These are phyloP conservation scores for Alviniconcha marisindica DNA, from an alignment of 1,140 invertebrate species.

Conservation along the genomic window DNA sequence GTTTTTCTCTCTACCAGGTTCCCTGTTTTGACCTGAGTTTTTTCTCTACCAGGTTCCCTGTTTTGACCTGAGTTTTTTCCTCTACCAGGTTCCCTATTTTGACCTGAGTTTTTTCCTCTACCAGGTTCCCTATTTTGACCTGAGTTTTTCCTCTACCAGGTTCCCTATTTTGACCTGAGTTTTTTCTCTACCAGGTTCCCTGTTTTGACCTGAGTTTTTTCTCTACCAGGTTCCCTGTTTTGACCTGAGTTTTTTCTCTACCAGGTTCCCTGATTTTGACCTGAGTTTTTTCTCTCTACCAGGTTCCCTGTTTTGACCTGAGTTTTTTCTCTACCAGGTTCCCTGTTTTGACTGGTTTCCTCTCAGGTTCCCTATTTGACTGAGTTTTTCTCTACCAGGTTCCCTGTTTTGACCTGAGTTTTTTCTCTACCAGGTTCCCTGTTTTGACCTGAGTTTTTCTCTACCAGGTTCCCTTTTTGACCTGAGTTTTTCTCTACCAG, in stretches of 20 bases:
- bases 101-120: not conserved
- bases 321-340: not conserved
- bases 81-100: not conserved
- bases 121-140: constrained; percentile 1
- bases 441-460: too few species aligned
- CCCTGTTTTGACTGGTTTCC: not conserved
- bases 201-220: not conserved
- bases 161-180: not conserved
- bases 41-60: not conserved
- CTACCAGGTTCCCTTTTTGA: not conserved
- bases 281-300: not conserved
- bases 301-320: constrained; percentile 4
- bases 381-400: not conserved
- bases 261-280: not conserved
- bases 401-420: not conserved
- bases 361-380: not conserved
- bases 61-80: too few species aligned
- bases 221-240: not conserved
- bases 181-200: not conserved
- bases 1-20: not conserved
- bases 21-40: not conserved
- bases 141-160: not conserved
- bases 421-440: not conserved
- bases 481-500: not conserved
- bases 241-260: not conserved